Conservation (phyloP, 1,140 invertebrate genomes). For the Aphidius gifuensis region DNA sequence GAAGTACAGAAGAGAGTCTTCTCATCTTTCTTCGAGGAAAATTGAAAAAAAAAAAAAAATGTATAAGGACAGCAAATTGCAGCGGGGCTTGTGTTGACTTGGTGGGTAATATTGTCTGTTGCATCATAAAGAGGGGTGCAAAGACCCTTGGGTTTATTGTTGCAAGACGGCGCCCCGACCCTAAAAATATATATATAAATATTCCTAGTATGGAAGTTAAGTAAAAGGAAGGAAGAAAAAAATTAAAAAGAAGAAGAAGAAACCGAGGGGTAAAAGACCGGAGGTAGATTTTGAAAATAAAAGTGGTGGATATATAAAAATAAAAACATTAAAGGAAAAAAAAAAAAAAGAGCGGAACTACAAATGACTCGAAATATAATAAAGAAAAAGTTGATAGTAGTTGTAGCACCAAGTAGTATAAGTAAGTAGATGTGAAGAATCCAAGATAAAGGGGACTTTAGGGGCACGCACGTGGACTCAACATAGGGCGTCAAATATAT, state of each 20-base stretch:
- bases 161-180: slow-evolving; percentile 35
- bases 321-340: slow-evolving; percentile 23
- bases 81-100: too few species aligned
- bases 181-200: too few species aligned
- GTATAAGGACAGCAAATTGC: too few species aligned
- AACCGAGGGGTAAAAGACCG: slow-evolving; percentile 8
- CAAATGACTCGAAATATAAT: slow-evolving; percentile 12
- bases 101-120: too few species aligned
- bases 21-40: too few species aligned
- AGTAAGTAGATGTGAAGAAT: too few species aligned
- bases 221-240: slow-evolving; percentile 16
- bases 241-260: background rate
- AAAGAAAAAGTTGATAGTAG: background rate
- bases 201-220: too few species aligned
- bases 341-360: slow-evolving; percentile 25
- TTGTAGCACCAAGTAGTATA: too few species aligned
- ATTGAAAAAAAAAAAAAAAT: too few species aligned
- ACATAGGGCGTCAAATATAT: background rate
- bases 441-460: background rate
- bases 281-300: slow-evolving; percentile 8
- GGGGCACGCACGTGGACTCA: slow-evolving; percentile 6
- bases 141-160: slow-evolving; percentile 31
- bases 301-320: slow-evolving; percentile 16
- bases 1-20: too few species aligned
- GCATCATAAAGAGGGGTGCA: too few species aligned